Evolutionary conservation across 2,888 invertebrate species (phyloP), one percentile per base, ranked within the genome.

Genomic region (Pterostichus madidus): DNA sequence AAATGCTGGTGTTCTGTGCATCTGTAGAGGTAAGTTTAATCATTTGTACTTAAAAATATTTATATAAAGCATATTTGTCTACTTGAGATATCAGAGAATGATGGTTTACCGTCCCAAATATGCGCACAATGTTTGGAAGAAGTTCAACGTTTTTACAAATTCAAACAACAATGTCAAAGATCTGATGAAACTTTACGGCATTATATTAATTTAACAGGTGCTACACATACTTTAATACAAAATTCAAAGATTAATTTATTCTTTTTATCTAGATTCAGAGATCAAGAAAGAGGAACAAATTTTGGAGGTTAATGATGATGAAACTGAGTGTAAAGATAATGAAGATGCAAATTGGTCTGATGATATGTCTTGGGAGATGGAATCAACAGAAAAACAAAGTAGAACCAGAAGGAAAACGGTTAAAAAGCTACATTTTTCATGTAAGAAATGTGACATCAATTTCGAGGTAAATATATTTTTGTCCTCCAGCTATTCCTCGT

Each of bases 111-210:
- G 5, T 85, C 86, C 59, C 82, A 84, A 80, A 88, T 88, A 61
- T 88, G 88, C 80, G 83, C 84, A 56, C 80, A 83, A 32, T 88
- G 88, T 80, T 83, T 86, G 15, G 84, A 85, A 59, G 86, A 86
- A 84, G 84, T 88, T 17, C 84, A 81, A 32, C 83, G 85, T 49
- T 85, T 85, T 11, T 87, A 87, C 84, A 84, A 86, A 31, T 88
- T 87, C 78, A 84, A 85, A 78, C 84, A 87, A 84, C 85, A 87
- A 49, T 88, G 87, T 76, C 84, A 85, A 73, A 84, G 86, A 24
- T 85, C 86, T 6, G 84, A 87, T 52, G 84, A 84, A 61, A 85
- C 85, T 53, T 84, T 87, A n/a, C 82, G 82, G 71, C 85, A 61
- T 32, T 85, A 53, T 44, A 44, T 78, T 17, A 44, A 46, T 17